Evolutionary conservation across 2,113 vertebrate species (phyloP).

Genomic region (Scatophagus argus): DNA sequence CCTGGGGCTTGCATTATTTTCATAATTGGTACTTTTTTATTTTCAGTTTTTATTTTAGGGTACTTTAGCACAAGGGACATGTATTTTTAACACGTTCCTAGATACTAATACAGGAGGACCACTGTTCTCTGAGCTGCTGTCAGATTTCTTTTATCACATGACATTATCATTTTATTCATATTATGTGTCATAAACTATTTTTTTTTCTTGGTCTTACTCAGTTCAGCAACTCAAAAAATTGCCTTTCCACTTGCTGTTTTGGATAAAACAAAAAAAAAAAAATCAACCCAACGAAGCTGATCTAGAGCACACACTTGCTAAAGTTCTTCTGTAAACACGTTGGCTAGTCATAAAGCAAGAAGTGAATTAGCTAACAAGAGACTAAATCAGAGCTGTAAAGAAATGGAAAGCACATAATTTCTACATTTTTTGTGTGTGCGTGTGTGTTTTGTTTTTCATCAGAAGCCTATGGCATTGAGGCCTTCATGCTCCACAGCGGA

Average conservation of each 20-base stretch:
- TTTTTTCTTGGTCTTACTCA: constrained; percentile 64
- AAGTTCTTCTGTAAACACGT: constrained; percentile 68
- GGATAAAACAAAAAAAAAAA: constrained; percentile 29
- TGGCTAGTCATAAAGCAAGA: constrained; percentile 60
- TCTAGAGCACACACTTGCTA: constrained; percentile 68
- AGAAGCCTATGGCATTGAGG: constrained; percentile 80
- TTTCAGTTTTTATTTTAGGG: constrained; percentile 67
- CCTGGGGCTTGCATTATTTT: constrained; percentile 69
- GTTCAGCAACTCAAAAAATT: constrained; percentile 61
- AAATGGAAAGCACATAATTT: constrained; percentile 79
- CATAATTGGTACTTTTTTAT: constrained; percentile 67
- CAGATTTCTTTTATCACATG: constrained; percentile 65
- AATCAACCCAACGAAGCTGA: constrained; percentile 45
- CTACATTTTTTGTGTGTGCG: constrained; percentile 44
- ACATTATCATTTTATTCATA: constrained; percentile 58
- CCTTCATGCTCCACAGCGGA: constrained; percentile 78
- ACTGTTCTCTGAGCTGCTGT: constrained; percentile 81
- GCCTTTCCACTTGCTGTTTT: constrained; percentile 74
- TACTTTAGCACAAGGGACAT: constrained; percentile 82
- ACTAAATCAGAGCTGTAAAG: constrained; percentile 80
- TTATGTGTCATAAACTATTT: constrained; percentile 55
- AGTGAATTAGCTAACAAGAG: constrained; percentile 58
- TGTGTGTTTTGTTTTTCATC: constrained; percentile 53
- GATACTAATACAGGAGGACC: constrained; percentile 81
- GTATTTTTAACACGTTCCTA: constrained; percentile 81